Evolutionary conservation across 2,113 vertebrate species (phyloP).

Genomic region (Prionailurus viverrinus): DNA sequence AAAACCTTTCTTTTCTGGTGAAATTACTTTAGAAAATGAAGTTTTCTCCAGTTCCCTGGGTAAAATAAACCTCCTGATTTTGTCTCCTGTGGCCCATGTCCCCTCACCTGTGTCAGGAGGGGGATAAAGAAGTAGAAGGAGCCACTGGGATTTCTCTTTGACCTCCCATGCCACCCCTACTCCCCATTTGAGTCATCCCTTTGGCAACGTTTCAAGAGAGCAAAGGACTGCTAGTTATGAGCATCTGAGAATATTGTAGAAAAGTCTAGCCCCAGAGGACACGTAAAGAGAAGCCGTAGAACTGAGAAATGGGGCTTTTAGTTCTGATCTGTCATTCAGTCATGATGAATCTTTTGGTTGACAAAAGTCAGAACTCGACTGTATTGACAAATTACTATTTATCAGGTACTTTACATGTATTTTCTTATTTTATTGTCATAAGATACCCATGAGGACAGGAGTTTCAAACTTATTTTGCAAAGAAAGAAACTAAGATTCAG

Average conservation of each 20-base stretch:
- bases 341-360: neutral
- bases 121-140: neutral
- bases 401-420: neutral
- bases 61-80: neutral
- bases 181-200: neutral
- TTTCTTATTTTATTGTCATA: neutral
- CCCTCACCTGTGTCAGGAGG: neutral
- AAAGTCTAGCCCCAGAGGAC: neutral
- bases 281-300: neutral
- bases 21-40: conserved; percentile 10
- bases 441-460: neutral
- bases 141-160: neutral
- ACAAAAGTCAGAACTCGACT: neutral
- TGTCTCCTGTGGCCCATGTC: neutral
- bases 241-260: neutral
- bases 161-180: accelerated
- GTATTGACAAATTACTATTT: neutral
- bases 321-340: neutral
- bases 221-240: neutral
- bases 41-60: neutral
- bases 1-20: neutral
- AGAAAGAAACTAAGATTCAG: neutral
- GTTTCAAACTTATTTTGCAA: neutral
- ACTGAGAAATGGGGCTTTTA: neutral
- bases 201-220: neutral